phyloP scores from a whole-genome alignment of 2,797 vertebrate genomes.

The Pangasius sanitwongsei region DNA sequence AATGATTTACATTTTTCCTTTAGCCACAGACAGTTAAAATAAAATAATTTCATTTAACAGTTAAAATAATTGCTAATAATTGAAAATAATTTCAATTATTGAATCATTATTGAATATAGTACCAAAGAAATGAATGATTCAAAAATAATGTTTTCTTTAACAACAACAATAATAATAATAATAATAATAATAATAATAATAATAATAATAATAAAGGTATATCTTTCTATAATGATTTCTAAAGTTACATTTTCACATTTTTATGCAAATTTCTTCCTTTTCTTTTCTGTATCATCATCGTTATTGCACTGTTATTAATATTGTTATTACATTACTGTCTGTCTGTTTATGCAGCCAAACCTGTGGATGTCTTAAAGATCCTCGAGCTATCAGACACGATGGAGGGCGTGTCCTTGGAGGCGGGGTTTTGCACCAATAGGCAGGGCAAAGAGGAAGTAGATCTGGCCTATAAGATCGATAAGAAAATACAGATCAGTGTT shows the following conservation, averaged over 20 bases:
- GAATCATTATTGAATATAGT: background rate
- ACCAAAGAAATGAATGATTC: no score
- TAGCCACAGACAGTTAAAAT: background rate
- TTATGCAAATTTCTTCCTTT: background rate
- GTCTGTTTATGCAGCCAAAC: conserved; percentile 59
- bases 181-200: background rate
- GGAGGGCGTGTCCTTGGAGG: conserved; percentile 78
- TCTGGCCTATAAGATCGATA: conserved; percentile 80
- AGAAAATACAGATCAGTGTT: conserved; percentile 76
- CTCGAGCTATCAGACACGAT: conserved; percentile 78
- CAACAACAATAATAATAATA: no score
- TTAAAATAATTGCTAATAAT: no score
- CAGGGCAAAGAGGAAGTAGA: conserved; percentile 75
- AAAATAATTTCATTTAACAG: no score
- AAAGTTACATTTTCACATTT: background rate
- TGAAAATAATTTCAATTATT: no score
- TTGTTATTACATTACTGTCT: background rate
- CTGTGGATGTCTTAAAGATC: conserved; percentile 79
- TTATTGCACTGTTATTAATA: background rate
- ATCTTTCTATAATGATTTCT: background rate
- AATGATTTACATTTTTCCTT: background rate
- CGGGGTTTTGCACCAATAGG: conserved; percentile 83
- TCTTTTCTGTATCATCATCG: background rate
- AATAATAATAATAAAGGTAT: background rate
- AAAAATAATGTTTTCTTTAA: no score